Base-by-base conservation (phyloP, 2,888 invertebrate genomes). In the Crocallis elinguaria region DNA sequence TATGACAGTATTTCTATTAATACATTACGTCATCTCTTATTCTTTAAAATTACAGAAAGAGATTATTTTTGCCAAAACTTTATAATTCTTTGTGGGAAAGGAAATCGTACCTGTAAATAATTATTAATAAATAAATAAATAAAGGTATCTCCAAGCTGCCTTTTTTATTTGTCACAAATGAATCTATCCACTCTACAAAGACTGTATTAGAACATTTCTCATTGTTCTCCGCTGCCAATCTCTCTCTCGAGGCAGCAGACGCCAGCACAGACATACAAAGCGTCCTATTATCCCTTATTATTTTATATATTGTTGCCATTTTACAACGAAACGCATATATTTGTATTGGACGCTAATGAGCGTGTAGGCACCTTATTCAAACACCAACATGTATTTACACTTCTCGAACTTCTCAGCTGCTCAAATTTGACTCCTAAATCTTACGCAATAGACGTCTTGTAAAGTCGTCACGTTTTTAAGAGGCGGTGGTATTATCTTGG, bases 321-420 rank as follows among this genome's bases (percentile, higher is more conserved):
- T 61, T 72, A 85, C 83, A 82, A 82, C 79, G 75, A 73, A 71
- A 73, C 76, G 75, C 68, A 64, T 66, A 83, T 86, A 80, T 82
- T 77, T 79, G 78, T 80, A 79, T 80, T 82, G 80, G 78, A 78
- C 85, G 81, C 84, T 90, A 90, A 89, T 88, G 89, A 90, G 84
- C 84, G 82, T 85, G 87, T 87, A 86, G 84, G 82, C 86, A 83
- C 79, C 81, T 83, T 72, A 69, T 63, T 71, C 67, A 58, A 67
- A 61, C 55, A 72, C 80, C 71, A 73, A 71, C 56, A 62, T 65
- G 55, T 30, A n/a, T 36, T 29, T 48, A 45, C 64, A 55, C 54
- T 43, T 46, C 13, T 9, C 21, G 14, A 42, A 49, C 51, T 43
- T 3, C 1, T 7, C 3, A 3, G 32, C 19, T 30, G 50, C 42